Evolutionary conservation across 2,888 invertebrate species (phyloP).

Genomic region (Ariolimax columbianus): DNA sequence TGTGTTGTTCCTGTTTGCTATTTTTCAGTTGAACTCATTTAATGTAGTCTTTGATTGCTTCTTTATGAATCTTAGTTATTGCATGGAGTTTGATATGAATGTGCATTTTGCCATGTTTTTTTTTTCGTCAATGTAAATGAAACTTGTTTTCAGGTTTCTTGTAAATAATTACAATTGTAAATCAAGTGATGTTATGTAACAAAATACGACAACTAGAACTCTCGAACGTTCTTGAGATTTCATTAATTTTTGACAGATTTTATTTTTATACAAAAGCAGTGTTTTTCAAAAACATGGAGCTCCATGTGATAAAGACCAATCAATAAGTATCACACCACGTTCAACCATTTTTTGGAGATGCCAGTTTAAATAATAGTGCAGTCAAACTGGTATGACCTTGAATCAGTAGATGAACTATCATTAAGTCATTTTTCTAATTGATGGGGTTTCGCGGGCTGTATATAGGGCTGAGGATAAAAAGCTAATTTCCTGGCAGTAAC

Average conservation of each 20-base stretch:
- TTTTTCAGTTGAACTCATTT: background rate
- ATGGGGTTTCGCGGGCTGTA: too few relatives aligned
- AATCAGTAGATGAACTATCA: too few relatives aligned
- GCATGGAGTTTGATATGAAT: slow-evolving; percentile 42
- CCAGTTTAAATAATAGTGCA: too few relatives aligned
- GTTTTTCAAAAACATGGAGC: too few relatives aligned
- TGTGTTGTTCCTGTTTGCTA: background rate
- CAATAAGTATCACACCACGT: too few relatives aligned
- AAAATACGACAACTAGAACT: background rate
- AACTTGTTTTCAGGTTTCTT: background rate
- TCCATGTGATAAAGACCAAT: too few relatives aligned
- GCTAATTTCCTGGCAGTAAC: too few relatives aligned
- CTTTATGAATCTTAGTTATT: slow-evolving; percentile 18
- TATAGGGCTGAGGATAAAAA: too few relatives aligned
- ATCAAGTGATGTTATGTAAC: background rate
- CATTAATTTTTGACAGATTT: background rate
- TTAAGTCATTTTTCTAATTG: too few relatives aligned
- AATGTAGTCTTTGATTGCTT: slow-evolving; percentile 19
- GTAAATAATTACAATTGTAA: background rate
- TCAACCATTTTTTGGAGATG: too few relatives aligned
- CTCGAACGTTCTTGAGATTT: background rate
- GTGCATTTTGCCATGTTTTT: slow-evolving; percentile 23
- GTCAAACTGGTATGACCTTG: too few relatives aligned
- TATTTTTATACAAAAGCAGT: background rate
- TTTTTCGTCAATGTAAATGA: background rate